Conservation (phyloP, 2,797 vertebrate genomes). For the Vultur gryphus region DNA sequence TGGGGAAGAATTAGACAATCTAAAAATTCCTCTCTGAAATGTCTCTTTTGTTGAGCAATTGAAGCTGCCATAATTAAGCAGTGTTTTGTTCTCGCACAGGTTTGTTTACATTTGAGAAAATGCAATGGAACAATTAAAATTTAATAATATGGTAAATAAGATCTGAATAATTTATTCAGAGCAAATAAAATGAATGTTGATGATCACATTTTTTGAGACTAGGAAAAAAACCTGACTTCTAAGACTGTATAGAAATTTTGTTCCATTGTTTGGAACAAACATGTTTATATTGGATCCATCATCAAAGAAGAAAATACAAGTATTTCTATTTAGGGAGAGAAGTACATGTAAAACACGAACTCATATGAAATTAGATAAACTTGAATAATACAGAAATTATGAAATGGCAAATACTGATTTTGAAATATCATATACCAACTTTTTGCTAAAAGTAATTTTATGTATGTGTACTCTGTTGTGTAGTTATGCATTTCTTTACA, state of each 20-base stretch:
- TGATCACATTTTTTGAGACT: neutral
- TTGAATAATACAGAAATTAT: neutral
- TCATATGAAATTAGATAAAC: neutral
- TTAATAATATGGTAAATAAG: slow-evolving; percentile 75
- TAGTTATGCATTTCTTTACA: neutral
- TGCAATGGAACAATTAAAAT: slow-evolving; percentile 72
- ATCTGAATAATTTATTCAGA: slow-evolving; percentile 73
- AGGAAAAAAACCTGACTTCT: neutral
- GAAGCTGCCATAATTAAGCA: slow-evolving; percentile 52
- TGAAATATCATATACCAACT: neutral
- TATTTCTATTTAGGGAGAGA: neutral
- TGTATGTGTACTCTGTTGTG: neutral
- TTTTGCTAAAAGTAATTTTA: neutral
- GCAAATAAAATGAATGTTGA: slow-evolving; percentile 60
- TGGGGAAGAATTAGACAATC: neutral
- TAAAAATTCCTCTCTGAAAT: slow-evolving; percentile 31
- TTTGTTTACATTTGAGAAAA: slow-evolving; percentile 69
- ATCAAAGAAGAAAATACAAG: neutral
- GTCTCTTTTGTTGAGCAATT: slow-evolving; percentile 29
- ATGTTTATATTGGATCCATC: neutral
- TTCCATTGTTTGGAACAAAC: neutral
- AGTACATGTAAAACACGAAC: neutral
- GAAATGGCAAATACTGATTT: neutral
- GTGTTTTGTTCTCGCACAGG: slow-evolving; percentile 44
- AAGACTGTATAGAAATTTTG: neutral